Evolutionary conservation across 2,113 vertebrate species (phyloP).

Genomic region (Vimba vimba): DNA sequence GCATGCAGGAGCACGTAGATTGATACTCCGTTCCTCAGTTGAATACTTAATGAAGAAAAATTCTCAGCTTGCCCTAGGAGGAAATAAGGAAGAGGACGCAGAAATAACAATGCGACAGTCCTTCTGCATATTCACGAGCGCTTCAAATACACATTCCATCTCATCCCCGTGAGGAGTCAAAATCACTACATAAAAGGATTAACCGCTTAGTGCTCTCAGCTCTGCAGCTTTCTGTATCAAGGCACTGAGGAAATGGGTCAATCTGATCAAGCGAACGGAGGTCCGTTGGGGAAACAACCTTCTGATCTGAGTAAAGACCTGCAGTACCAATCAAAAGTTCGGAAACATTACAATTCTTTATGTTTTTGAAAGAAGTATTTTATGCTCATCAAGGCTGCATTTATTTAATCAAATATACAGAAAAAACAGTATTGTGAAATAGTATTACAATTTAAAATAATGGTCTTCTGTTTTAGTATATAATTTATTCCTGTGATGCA

Average conservation of each 20-base stretch:
- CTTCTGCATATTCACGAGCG: slow-evolving; percentile 44
- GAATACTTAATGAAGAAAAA: slow-evolving; percentile 37
- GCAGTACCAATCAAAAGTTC: no score
- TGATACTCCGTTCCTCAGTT: slow-evolving; percentile 7
- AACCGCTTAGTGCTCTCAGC: slow-evolving; percentile 40
- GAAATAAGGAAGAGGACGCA: slow-evolving; percentile 29
- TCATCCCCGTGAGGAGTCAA: slow-evolving; percentile 46
- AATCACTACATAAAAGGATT: slow-evolving; percentile 50
- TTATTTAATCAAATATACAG: no score
- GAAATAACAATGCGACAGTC: slow-evolving; percentile 24
- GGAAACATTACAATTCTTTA: no score
- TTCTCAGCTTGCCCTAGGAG: slow-evolving; percentile 24
- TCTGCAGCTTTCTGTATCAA: slow-evolving; percentile 24
- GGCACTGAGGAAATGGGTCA: slow-evolving; percentile 42
- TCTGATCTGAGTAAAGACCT: neutral
- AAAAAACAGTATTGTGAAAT: no score
- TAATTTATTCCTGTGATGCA: no score
- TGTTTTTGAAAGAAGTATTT: no score
- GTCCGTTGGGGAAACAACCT: neutral
- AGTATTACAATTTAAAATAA: no score
- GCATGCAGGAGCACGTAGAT: slow-evolving; percentile 9
- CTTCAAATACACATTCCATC: slow-evolving; percentile 48
- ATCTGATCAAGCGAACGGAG: slow-evolving; percentile 10
- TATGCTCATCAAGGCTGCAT: no score
- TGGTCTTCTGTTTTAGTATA: no score